A percentile compares a stretch with the other conserved stretches of the same genome.
Evolutionary conservation across 2,797 vertebrate species (phyloP).

Genomic region (Saguinus oedipus): DNA sequence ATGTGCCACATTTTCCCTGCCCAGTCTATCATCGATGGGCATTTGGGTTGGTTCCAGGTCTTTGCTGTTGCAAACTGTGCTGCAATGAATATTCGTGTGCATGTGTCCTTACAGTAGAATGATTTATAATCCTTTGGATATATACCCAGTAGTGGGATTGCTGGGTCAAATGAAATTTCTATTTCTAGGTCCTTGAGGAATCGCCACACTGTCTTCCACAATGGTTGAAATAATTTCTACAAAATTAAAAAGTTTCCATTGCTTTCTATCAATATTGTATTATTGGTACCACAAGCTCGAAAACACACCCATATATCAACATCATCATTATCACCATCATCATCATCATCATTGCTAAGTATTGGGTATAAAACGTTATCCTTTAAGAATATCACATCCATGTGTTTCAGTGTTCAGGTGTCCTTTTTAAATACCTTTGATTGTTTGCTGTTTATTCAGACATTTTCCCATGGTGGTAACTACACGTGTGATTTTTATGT

Average conservation of each 20-base stretch:
- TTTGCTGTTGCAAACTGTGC: too few species aligned
- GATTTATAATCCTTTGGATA: too few species aligned
- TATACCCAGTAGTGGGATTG: too few species aligned
- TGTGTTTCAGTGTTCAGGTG: rapidly evolving
- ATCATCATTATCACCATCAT: neutral
- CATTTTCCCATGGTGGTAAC: neutral
- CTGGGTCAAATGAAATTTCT: too few species aligned
- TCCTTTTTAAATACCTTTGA: neutral
- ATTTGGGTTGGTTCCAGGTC: too few species aligned
- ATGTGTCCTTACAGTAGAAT: too few species aligned
- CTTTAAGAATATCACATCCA: neutral
- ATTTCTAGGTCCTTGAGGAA: too few species aligned
- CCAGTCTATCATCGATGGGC: too few species aligned
- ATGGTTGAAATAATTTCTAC: neutral
- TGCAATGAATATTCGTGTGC: too few species aligned
- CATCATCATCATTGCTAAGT: neutral
- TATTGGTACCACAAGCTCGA: neutral
- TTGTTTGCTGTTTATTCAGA: neutral
- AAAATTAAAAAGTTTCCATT: neutral
- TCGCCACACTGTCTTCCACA: too few species aligned
- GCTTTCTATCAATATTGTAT: neutral
- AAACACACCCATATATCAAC: neutral
- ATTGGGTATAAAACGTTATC: too few species aligned
- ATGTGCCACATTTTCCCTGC: too few species aligned
- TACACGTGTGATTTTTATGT: neutral